phyloP scores from a whole-genome alignment of 2,888 invertebrate genomes.

The Cyclophora albipunctata region DNA sequence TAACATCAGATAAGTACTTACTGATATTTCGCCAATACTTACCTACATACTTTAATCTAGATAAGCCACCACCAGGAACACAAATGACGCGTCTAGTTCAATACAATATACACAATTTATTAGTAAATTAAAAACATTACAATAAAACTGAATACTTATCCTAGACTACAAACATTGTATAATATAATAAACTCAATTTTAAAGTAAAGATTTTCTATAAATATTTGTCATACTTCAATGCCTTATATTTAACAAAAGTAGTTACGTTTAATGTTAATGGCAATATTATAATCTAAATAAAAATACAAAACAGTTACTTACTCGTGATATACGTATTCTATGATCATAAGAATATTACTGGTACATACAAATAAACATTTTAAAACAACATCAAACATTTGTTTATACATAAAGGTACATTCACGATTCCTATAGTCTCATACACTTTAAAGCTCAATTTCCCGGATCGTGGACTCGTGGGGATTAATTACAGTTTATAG shows the following conservation, averaged over 20 bases:
- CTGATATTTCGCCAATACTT: too few species aligned
- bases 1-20: too few species aligned
- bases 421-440: constrained; percentile 43
- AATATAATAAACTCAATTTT: constrained; percentile 17
- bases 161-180: too few species aligned
- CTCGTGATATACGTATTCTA: background rate
- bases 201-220: too few species aligned
- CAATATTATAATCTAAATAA: too few species aligned
- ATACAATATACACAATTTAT: constrained; percentile 28
- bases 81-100: too few species aligned
- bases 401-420: constrained; percentile 40
- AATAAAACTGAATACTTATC: constrained; percentile 33
- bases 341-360: constrained; percentile 4
- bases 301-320: background rate
- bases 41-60: too few species aligned
- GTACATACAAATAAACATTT: constrained; percentile 13
- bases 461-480: constrained; percentile 32
- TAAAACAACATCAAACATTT: constrained; percentile 27
- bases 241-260: too few species aligned
- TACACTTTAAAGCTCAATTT: constrained; percentile 52
- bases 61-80: too few species aligned
- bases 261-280: too few species aligned
- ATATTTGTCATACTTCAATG: too few species aligned
- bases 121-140: constrained; percentile 26
- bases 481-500: constrained; percentile 35